Conservation (phyloP, 2,888 invertebrate genomes). For the Agonopterix heracliana region DNA sequence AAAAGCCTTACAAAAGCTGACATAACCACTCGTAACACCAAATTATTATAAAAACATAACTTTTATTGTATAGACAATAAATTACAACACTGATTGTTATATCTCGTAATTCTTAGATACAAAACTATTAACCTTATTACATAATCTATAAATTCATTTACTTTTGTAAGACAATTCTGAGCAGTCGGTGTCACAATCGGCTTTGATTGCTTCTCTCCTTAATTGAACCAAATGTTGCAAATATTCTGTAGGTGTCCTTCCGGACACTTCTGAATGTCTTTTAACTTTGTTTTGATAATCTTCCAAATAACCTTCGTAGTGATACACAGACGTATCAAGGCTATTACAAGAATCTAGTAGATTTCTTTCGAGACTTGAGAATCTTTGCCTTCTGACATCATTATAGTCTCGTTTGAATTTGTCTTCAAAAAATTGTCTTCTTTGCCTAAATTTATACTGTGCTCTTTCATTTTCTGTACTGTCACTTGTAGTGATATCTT, state of each 20-base stretch:
- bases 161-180: constrained; percentile 7
- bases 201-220: constrained; percentile 71
- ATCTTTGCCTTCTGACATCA: constrained; percentile 14
- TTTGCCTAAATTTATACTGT: constrained; percentile 22
- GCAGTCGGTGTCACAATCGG: constrained; percentile 56
- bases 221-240: constrained; percentile 74
- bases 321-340: constrained; percentile 42
- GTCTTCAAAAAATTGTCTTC: constrained; percentile 25
- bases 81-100: neutral
- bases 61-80: neutral
- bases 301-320: constrained; percentile 46
- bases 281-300: constrained; percentile 19
- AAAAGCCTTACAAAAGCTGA: too few relatives aligned
- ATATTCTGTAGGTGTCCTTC: constrained; percentile 72
- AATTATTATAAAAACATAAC: neutral
- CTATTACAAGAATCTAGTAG: constrained; percentile 47
- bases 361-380: constrained; percentile 39
- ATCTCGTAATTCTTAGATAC: too few relatives aligned
- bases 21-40: too few relatives aligned
- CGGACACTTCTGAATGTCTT: constrained; percentile 11
- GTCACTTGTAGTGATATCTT: constrained; percentile 26
- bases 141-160: too few relatives aligned
- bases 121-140: too few relatives aligned
- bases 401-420: constrained; percentile 17
- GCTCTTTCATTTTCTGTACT: constrained; percentile 20